Conservation (phyloP, 2,888 invertebrate genomes). For the Tupiocoris notatus region DNA sequence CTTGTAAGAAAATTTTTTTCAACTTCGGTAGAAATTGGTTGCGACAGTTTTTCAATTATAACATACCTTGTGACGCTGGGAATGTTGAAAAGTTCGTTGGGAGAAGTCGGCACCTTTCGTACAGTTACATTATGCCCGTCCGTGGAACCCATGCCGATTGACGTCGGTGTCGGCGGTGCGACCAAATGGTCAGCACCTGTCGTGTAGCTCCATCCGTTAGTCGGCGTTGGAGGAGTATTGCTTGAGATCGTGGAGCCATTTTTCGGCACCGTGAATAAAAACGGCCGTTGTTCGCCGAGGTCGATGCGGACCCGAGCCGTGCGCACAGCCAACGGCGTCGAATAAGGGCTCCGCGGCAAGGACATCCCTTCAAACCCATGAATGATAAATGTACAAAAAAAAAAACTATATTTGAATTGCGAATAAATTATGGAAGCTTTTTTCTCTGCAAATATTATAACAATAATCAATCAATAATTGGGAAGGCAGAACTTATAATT, state of each 20-base stretch:
- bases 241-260: not conserved
- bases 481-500: no score
- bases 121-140: conserved; percentile 84
- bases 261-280: not conserved
- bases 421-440: not conserved
- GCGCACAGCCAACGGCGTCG: conserved; percentile 33
- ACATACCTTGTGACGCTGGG: conserved; percentile 55
- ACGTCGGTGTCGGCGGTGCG: conserved; percentile 60
- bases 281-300: conserved; percentile 1
- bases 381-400: not conserved
- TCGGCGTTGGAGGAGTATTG: not conserved
- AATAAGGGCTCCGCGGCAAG: conserved; percentile 40
- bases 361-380: not conserved
- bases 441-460: no score
- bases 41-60: no score
- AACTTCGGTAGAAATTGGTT: no score
- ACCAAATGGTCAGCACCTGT: conserved; percentile 18
- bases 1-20: no score
- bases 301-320: conserved; percentile 19
- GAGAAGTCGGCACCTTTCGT: conserved; percentile 78
- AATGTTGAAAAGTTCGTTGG: conserved; percentile 80
- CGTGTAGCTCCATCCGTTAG: conserved; percentile 7
- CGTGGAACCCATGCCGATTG: conserved; percentile 84
- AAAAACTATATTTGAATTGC: not conserved
- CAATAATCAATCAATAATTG: no score